Base-by-base conservation (phyloP, 23 tunicate species). In the Diplosoma virens region DNA sequence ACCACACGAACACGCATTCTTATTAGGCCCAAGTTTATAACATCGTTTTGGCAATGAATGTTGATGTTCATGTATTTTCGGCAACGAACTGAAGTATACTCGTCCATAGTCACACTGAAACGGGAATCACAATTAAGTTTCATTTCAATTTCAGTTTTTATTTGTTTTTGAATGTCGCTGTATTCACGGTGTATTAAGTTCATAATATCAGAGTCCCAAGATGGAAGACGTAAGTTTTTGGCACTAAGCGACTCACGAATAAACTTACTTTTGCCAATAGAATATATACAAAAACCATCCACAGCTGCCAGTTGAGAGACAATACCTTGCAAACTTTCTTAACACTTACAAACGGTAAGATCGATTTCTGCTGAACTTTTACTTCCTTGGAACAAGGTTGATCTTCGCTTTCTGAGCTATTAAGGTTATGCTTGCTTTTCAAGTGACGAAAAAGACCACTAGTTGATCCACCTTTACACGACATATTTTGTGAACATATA, bases 181-280 rank as follows among this genome's bases (percentile, higher is more conserved):
- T 56, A 20, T 56, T 56, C 25, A 56, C 63, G 21, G 63, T 56
- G 63, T 11, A 56, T 20, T 64, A 64, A 64, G 35, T n/a, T n/a
- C n/a, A n/a, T n/a, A n/a, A n/a, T n/a, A n/a, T n/a, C n/a, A n/a
- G n/a, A n/a, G n/a, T n/a, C n/a, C n/a, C n/a, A n/a, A n/a, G n/a
- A n/a, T n/a, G n/a, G n/a, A n/a, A n/a, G n/a, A n/a, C n/a, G n/a
- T 24, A 64, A 64, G 37, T n/a, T 36, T 25, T 64, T 29, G 36
- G 71, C 71, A 64, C 71, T 7, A 32, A 64, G 34, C 5, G 35
- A 64, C 20, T 64, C 71, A 64, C 71, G 37, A 32, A 64, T 25
- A 36, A 64, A 64, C 71, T 64, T 64, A 64, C 71, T 64, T 32
- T 64, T 64, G 71, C 71, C 36, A 5, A 7, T 64, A n/a, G 34